phyloP scores from a whole-genome alignment of 1,140 invertebrate species.

The Polypedilum pembai region DNA sequence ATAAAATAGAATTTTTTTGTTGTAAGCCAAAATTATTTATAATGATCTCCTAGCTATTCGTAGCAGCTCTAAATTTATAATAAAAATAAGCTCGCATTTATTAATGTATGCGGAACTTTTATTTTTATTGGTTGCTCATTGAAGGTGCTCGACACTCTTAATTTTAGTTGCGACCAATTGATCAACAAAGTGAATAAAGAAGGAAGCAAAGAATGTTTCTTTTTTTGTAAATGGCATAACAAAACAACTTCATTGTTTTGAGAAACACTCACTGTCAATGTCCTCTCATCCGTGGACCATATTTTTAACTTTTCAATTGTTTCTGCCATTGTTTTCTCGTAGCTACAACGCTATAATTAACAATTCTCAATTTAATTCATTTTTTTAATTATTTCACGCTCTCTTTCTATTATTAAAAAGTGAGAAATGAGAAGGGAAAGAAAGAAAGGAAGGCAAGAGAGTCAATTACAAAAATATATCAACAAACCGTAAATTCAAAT shows the following conservation, averaged over 20 bases:
- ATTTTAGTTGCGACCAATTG: no score
- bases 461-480: conserved; percentile 1
- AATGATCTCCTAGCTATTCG: neutral
- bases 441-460: neutral
- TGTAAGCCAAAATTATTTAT: conserved; percentile 1
- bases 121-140: no score
- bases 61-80: no score
- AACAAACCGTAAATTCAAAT: conserved; percentile 20
- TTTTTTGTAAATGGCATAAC: no score
- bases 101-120: no score
- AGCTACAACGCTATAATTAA: neutral
- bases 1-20: neutral
- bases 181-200: neutral
- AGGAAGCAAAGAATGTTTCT: neutral
- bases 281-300: neutral
- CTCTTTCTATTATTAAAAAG: neutral
- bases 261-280: neutral
- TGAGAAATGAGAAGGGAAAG: neutral
- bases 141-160: no score
- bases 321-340: neutral
- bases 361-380: neutral
- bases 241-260: neutral
- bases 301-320: neutral
- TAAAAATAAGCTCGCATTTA: no score
- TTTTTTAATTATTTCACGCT: neutral